These are phyloP conservation scores for Protosalanx chinensis DNA, from an alignment of 2,797 vertebrate genomes.

Conservation along the genomic window DNA sequence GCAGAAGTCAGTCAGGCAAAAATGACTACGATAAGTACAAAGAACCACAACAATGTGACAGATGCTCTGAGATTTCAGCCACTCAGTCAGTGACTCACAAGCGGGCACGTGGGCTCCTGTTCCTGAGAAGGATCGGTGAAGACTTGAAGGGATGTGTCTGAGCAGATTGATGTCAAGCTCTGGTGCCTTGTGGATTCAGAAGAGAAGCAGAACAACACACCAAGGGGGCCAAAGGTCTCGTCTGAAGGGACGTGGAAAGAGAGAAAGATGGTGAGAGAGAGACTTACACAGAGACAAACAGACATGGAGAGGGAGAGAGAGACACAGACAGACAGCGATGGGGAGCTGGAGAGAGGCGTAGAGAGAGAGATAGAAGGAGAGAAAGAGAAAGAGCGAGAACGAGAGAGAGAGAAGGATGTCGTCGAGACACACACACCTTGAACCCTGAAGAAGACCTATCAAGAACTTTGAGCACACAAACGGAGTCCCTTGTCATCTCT, in stretches of 20 bases:
- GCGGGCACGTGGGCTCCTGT: constrained; percentile 1
- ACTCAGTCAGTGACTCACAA: constrained; percentile 8
- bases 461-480: neutral
- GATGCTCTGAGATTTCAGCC: neutral
- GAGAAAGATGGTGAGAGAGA: too few relatives aligned
- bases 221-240: too few relatives aligned
- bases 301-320: too few relatives aligned
- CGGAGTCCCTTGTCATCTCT: neutral
- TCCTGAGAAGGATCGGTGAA: constrained; percentile 2
- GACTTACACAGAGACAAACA: too few relatives aligned
- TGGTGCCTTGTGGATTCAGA: neutral
- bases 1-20: neutral
- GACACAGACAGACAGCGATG: too few relatives aligned
- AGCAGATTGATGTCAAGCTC: neutral
- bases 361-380: too few relatives aligned
- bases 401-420: neutral
- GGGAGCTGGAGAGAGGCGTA: too few relatives aligned
- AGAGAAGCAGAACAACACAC: too few relatives aligned
- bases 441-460: neutral
- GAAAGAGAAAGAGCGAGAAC: too few relatives aligned
- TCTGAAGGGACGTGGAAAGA: too few relatives aligned
- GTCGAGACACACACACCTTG: constrained; percentile 5
- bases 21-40: neutral
- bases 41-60: constrained; percentile 1
- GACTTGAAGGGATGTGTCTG: neutral